Evolutionary conservation across 2,888 invertebrate genomes (phyloP), one percentile per base, ranked within the genome.

Genomic region (Cremastobaeus sp.): DNA sequence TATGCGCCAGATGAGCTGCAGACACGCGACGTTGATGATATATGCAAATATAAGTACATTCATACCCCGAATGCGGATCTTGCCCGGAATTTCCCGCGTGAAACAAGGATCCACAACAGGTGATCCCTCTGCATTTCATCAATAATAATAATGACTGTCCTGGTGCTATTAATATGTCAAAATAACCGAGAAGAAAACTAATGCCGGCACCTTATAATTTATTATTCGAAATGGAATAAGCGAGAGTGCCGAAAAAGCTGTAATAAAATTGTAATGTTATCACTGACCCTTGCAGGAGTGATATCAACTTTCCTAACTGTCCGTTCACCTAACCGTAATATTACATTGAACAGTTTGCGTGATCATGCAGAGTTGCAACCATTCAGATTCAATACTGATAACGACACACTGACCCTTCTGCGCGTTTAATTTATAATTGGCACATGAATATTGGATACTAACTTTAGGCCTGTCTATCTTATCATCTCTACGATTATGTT

Each of bases 351-450:
- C 62, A 59, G 76, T 62, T 82, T 71, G 83, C 83, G 83, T 82
- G 83, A 79, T 76, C 55, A 68, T 37, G 55, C 30, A 47, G 60
- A 71, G 66, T 54, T 15, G 37, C 74, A 74, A 76, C 77, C 59
- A 76, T 73, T 65, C 62, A 79, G 81, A 84, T 84, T 78, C 78
- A 48, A 74, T 79, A 76, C 74, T 73, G 83, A 83, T 84, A 81
- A 79, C 76, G 79, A 79, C 76, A 77, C 74, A 72, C 52, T 43
- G 60, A 65, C 74, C 68, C 72, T 66, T 79, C 71, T 74, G 50
- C 70, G 69, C 80, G 74, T 81, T 82, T 81, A 84, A 83, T 82
- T 81, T 84, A 83, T 84, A 82, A 86, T 84, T 82, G 80, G 82
- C 72, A 81, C 64, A 41, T 25, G 12, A 54, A 14, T 69, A 54